These are phyloP conservation scores for Boulengeromyrus knoepffleri DNA, from an alignment of 2,113 vertebrate species.

Conservation along the genomic window DNA sequence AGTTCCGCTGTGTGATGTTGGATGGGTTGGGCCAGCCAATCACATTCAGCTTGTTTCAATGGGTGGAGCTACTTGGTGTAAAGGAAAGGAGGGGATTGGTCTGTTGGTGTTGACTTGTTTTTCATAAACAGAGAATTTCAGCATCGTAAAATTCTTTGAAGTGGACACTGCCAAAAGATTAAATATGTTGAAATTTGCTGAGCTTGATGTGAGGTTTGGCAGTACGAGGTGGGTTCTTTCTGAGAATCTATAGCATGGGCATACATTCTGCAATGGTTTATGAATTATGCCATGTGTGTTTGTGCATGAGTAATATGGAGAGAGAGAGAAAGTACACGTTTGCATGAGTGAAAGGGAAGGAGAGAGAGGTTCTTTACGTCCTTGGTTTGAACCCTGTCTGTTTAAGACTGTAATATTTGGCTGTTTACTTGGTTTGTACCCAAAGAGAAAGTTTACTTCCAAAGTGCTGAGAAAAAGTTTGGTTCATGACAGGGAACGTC, in stretches of 20 bases:
- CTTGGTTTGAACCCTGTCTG: conserved; percentile 38
- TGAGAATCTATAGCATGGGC: conserved; percentile 45
- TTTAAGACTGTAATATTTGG: conserved; percentile 44
- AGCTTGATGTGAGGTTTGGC: neutral
- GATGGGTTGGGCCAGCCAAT: neutral
- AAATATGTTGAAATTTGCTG: conserved; percentile 17
- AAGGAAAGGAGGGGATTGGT: neutral
- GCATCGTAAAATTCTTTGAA: neutral
- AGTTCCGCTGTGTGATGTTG: neutral
- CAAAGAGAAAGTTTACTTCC: conserved; percentile 52
- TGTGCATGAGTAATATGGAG: neutral
- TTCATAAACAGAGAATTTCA: neutral
- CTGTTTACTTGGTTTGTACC: conserved; percentile 48
- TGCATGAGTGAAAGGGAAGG: neutral
- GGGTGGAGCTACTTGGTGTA: neutral
- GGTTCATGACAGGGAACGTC: conserved; percentile 43
- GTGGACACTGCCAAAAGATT: neutral
- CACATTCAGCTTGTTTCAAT: neutral
- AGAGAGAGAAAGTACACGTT: neutral
- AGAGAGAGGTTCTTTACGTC: conserved; percentile 34
- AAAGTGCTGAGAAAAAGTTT: conserved; percentile 50
- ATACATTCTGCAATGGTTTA: conserved; percentile 15
- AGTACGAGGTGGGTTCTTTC: conserved; percentile 33
- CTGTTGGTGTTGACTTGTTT: neutral
- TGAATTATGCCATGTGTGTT: conserved; percentile 8